Base-by-base conservation (phyloP, 2,888 invertebrate species). In the Drosophila nr. perissopoda region DNA sequence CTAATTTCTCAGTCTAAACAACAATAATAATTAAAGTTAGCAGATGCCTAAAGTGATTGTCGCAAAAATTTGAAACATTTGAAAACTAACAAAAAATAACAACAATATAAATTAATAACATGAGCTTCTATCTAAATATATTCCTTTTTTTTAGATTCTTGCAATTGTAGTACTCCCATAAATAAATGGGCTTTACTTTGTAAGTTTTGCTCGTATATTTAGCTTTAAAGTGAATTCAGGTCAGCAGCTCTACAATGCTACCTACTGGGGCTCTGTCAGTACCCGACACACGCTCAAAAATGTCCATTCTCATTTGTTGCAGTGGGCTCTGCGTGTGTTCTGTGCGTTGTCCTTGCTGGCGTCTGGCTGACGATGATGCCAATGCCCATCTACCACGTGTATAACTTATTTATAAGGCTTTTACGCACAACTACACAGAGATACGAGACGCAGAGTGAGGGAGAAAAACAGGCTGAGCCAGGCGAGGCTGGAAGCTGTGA, bases 401-500 rank as follows among this genome's bases (percentile, higher is more conserved):
- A 86, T 87, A 76, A 90, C 83, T 88, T 87, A 90, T 87, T 90
- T 90, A 88, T 88, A 88, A 83, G 80, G 88, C 90, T 83, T 88
- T 90, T 86, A 86, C 88, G 81, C 88, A 83, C 86, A 90, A 87
- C 78, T 87, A 85, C 83, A 80, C 76, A 70, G 58, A 82, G 62
- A 77, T 65, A 61, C 56, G 34, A 72, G 52, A 38, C 18, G 60
- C 56, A 42, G 53, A 45, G 40, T 38, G 64, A 27, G 51, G 45
- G 34, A 27, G 36, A 33, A 53, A 33, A 36, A 45, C 49, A 51
- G 36, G 45, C 54, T 45, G 61, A 34, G 36, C 62, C 29, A 10
- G 25, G 31, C 25, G 51, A 29, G 53, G 52, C 53, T 56, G 31
- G 51, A 21, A 40, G 70, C 34, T 70, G 31, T 56, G 53, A 45